Base-by-base conservation (phyloP, 2,113 vertebrate genomes). In the Accipiter virgatus region DNA sequence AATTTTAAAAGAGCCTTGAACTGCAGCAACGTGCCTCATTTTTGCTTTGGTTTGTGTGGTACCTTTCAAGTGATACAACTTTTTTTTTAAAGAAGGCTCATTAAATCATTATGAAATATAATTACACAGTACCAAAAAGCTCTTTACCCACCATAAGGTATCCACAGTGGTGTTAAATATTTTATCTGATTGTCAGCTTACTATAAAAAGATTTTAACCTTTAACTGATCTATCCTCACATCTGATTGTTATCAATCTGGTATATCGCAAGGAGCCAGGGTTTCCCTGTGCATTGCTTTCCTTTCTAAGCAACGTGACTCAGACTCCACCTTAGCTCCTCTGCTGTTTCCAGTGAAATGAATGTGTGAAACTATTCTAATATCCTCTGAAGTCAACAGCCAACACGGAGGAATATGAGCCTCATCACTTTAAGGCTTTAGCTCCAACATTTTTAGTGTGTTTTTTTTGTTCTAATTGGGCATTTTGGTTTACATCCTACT, bases 401-500 rank as follows among this genome's bases (percentile, higher is more conserved):
- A 95, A 22, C 53, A n/a, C 4, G 6, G 45, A 94, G 42, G 21
- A 89, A 85, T 62, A 55, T 5, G 23, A 71, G 48, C 34, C 58
- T 27, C 93, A 47, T 31, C 78, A 22, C 86, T 95, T 95, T 88
- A 88, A 91, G 81, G 81, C 19, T 91, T 91, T 65, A 58, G 48
- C 58, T 42, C 45, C 89, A 88, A 86, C 20, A 38, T 25, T 59
- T 91, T 86, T 31, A 59, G n/a, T 21, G 22, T 10, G 47, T 1
- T n/a, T 48, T 87, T 78, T 78, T 65, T 40, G 11, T 72, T 84
- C 79, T 95, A 91, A 95, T 96, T 96, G 93, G 87, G 89, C 4
- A 0, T 94, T 95, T 97, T 94, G 93, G 94, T 97, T 94, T 85
- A 95, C 96, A 95, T 90, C 86, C 94, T 95, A 27, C 86, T 91